Percentiles rank a stretch among this genome's conserved stretches.
Conservation (phyloP, 1,140 invertebrate species). For the Reticulitermes speratus region DNA sequence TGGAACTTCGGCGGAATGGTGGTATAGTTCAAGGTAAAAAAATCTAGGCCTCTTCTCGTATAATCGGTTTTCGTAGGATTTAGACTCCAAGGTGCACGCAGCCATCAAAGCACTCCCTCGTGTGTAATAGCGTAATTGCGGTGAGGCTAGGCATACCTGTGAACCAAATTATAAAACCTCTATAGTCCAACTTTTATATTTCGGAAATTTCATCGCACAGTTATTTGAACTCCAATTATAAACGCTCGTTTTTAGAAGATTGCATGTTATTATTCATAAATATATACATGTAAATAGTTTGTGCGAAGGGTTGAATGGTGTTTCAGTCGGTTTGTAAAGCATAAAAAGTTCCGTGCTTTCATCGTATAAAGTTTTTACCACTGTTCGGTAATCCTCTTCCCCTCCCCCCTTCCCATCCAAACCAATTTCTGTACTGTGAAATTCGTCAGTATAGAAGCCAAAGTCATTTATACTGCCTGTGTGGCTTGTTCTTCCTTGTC, state of each 20-base stretch:
- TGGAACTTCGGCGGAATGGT: background rate
- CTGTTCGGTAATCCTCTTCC: background rate
- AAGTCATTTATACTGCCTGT: background rate
- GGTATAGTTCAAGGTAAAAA: background rate
- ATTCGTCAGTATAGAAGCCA: background rate
- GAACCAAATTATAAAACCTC: background rate
- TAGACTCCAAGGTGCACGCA: background rate
- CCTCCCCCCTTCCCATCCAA: too few relatives aligned
- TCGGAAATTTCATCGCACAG: background rate
- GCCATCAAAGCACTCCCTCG: background rate
- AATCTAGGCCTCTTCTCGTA: background rate
- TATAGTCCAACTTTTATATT: background rate
- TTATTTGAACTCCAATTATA: slow-evolving; percentile 13
- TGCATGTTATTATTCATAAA: slow-evolving; percentile 10
- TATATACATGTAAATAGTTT: background rate
- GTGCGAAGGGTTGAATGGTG: background rate
- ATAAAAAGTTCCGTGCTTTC: background rate
- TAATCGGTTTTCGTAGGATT: slow-evolving; percentile 1
- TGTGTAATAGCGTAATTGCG: background rate
- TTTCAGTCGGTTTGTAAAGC: background rate
- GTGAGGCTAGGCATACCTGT: background rate
- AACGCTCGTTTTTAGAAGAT: background rate
- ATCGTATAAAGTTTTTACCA: background rate
- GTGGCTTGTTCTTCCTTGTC: background rate
- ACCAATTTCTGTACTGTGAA: background rate